Base-by-base conservation (phyloP, 2,888 invertebrate species). In the Rhimphoctona megacephalus region DNA sequence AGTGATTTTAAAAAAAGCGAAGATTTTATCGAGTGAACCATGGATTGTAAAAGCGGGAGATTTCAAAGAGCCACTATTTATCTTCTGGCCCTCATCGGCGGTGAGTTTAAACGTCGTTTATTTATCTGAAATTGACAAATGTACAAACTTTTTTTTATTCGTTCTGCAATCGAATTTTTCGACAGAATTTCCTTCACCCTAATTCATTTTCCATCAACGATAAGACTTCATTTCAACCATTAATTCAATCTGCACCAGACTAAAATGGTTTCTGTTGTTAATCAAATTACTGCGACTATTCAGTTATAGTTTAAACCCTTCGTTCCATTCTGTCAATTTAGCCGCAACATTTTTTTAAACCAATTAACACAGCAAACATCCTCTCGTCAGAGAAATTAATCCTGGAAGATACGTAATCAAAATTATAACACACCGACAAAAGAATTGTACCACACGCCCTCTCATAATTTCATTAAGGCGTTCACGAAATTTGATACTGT, bases 41-140 rank as follows among this genome's bases (percentile, higher is more conserved):
- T 88, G 88, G 88, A 88, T 87, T 86, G 84, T 78, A 90, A 90
- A 87, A 89, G 89, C 89, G 90, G 87, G 82, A 89, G 89, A 90
- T 89, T 93, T 89, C 89, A 90, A 88, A 88, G 89, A 89, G 91
- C 89, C 79, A 78, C 90, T 81, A 85, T 91, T 81, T 91, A 90
- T 82, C 90, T 92, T 85, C 90, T 93, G 83, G 87, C 92, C 67
- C 88, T 93, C 85, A 88, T 92, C 89, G 90, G 92, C 86, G 93
- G 93, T 93, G 92, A 92, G 93, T 69, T 54, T 30, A 0, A 39
- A 61, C 8, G 5, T 36, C 17, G 57, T 74, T 74, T 57, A 43
- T 36, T 36, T 39, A 36, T 73, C 36, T 6, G 17, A 22, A 22
- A 39, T 7, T 57, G 7, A 25, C 1, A 1, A 39, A 39, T 33